Percentiles rank a stretch among this genome's conserved stretches.
Conservation (phyloP, 2,888 invertebrate genomes). For the Melipona bicolor region DNA sequence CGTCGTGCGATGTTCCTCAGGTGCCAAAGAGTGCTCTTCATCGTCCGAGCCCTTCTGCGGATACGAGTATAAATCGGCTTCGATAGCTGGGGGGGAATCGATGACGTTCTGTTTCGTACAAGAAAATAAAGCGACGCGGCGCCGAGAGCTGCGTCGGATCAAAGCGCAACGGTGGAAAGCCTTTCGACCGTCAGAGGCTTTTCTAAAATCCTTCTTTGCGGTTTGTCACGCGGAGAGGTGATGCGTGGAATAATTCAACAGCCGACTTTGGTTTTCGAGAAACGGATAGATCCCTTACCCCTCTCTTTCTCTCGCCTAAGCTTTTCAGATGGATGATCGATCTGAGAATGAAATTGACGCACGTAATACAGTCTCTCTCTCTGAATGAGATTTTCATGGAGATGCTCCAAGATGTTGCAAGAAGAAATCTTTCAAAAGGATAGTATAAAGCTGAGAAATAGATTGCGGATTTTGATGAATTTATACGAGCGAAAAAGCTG, state of each 20-base stretch:
- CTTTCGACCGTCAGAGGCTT: background rate
- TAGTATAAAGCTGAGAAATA: background rate
- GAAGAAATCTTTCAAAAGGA: background rate
- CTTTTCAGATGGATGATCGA: background rate
- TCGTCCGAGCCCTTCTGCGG: conserved; percentile 28
- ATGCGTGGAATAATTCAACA: conserved; percentile 19
- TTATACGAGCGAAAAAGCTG: too few species aligned
- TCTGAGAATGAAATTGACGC: background rate
- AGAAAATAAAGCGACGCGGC: conserved; percentile 53
- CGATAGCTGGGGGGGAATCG: conserved; percentile 52
- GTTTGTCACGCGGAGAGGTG: background rate
- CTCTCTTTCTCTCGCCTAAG: background rate
- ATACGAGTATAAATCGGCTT: conserved; percentile 55
- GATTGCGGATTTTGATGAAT: too few species aligned
- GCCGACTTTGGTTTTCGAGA: background rate
- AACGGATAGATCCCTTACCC: background rate
- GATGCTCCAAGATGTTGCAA: background rate
- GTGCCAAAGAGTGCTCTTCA: conserved; percentile 55
- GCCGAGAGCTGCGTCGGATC: conserved; percentile 3
- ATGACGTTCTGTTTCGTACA: conserved; percentile 53
- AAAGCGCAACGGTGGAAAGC: conserved; percentile 18
- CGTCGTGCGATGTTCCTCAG: conserved; percentile 40
- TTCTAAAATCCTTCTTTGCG: background rate
- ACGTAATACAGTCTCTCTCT: background rate
- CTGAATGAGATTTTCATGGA: background rate